Conservation (phyloP, 2,113 vertebrate genomes). For the Cephalopterus ornatus region DNA sequence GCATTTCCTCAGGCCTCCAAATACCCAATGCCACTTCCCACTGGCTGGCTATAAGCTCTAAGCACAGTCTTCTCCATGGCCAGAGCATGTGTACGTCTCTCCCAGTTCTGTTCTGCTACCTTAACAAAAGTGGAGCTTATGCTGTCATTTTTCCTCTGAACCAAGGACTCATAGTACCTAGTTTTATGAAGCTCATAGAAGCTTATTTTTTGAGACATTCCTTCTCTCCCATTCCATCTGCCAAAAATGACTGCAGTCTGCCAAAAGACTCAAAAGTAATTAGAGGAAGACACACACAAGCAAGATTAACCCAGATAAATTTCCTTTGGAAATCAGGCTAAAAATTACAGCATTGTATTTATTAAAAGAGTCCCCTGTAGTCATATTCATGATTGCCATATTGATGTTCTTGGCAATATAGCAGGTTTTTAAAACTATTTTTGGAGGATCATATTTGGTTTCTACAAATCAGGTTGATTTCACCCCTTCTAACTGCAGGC, state of each 20-base stretch:
- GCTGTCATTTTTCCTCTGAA: neutral
- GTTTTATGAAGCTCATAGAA: neutral
- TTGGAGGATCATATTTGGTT: neutral
- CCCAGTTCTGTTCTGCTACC: neutral
- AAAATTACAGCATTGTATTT: neutral
- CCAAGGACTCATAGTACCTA: neutral
- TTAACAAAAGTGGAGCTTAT: neutral
- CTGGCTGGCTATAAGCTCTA: neutral
- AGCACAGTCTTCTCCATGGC: neutral
- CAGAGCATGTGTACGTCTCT: neutral
- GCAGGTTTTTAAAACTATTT: neutral
- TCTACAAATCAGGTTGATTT: neutral
- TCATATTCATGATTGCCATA: neutral
- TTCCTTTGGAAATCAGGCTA: neutral
- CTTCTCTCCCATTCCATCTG: neutral
- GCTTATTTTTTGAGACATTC: neutral
- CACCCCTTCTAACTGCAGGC: neutral
- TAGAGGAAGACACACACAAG: neutral
- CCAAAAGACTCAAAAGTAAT: neutral
- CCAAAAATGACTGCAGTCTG: neutral
- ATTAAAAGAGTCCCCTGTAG: conserved; percentile 7
- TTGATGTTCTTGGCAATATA: neutral
- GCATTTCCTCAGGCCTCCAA: neutral
- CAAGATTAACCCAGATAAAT: neutral
- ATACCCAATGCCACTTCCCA: fast-evolving